Conservation (phyloP, 1,140 invertebrate species). For the Sycophila sp. region DNA sequence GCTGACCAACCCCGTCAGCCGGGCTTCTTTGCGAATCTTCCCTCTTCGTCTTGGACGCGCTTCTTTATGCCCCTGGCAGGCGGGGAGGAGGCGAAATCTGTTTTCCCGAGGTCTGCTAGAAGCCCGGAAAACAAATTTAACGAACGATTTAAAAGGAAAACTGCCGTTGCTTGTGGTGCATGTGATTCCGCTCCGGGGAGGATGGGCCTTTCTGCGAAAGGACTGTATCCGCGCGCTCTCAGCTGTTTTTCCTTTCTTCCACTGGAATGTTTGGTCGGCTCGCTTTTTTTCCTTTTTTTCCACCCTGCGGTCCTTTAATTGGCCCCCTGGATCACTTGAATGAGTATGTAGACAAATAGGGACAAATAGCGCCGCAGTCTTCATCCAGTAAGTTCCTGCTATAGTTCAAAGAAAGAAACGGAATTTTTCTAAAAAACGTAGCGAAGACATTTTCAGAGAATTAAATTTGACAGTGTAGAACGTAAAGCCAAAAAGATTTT, state of each 20-base stretch:
- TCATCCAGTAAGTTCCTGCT: no score
- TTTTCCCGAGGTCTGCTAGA: background rate
- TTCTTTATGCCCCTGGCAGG: background rate
- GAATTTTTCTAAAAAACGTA: no score
- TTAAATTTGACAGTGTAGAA: no score
- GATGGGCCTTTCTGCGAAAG: constrained; percentile 16
- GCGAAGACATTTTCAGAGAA: no score
- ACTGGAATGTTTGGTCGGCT: background rate
- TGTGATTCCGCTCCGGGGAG: background rate
- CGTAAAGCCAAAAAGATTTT: no score
- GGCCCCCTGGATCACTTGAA: background rate
- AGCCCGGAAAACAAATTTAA: constrained; percentile 11
- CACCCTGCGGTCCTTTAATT: constrained; percentile 13
- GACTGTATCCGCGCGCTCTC: background rate
- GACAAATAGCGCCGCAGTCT: background rate
- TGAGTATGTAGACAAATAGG: background rate
- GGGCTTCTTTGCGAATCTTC: constrained; percentile 29
- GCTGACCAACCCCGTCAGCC: background rate
- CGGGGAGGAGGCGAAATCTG: background rate
- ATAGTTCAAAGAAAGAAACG: no score
- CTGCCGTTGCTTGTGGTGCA: background rate
- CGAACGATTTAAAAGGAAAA: constrained; percentile 15
- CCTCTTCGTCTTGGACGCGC: background rate
- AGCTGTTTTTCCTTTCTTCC: constrained; percentile 5
- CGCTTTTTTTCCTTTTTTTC: background rate